A percentile compares a stretch with the other conserved stretches of the same genome.
These are phyloP conservation scores for Pelochelys cantorii DNA, from an alignment of 2,797 vertebrate species.

Conservation along the genomic window DNA sequence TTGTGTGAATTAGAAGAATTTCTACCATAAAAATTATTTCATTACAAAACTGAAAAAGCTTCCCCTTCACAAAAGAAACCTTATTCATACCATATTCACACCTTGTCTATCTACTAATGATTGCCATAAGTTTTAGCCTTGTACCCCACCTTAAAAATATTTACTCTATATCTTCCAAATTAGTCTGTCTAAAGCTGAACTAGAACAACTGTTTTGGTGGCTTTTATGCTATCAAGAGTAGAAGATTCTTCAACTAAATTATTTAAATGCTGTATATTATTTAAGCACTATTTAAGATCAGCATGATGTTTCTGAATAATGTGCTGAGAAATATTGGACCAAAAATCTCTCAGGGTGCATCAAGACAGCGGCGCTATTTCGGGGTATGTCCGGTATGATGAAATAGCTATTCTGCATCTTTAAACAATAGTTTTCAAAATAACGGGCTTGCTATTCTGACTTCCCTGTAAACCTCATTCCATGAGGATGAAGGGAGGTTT, in stretches of 20 bases:
- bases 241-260: neutral
- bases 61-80: slow-evolving; percentile 26
- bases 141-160: neutral
- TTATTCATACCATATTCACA: slow-evolving; percentile 14
- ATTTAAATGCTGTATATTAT: neutral
- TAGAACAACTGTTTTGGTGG: neutral
- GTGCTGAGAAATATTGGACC: neutral
- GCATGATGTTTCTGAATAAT: slow-evolving; percentile 11
- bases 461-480: too few species aligned
- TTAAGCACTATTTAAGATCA: slow-evolving; percentile 17
- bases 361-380: too few species aligned
- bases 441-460: too few species aligned
- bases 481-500: too few species aligned
- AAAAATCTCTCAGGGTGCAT: neutral
- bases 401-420: too few species aligned
- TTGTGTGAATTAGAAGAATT: slow-evolving; percentile 40
- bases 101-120: too few species aligned
- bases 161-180: slow-evolving; percentile 11
- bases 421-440: too few species aligned
- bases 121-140: too few species aligned
- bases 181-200: neutral
- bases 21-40: slow-evolving; percentile 42
- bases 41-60: slow-evolving; percentile 44
- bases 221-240: neutral
- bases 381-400: too few species aligned